Percentiles rank a stretch among this genome's conserved stretches.
phyloP scores from a whole-genome alignment of 2,888 invertebrate genomes.

The Pteria penguin region DNA sequence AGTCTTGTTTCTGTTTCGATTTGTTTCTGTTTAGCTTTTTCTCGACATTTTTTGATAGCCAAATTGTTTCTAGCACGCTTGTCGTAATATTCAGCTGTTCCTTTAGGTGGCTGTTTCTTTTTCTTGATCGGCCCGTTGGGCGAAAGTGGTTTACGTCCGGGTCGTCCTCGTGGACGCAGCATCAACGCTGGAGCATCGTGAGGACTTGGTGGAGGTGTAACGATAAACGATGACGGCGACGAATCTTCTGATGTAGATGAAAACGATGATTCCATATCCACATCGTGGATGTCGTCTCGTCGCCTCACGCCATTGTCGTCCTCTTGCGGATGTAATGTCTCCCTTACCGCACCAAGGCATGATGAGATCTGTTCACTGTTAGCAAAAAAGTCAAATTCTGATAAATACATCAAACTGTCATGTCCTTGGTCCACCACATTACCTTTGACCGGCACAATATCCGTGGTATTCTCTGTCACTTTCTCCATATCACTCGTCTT shows the following conservation, averaged over 20 bases:
- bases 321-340: not conserved
- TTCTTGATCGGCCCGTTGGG: constrained; percentile 19
- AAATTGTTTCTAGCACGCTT: constrained; percentile 29
- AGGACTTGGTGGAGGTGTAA: constrained; percentile 20
- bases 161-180: constrained; percentile 23
- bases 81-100: constrained; percentile 24
- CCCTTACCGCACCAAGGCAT: constrained; percentile 12
- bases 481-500: constrained; percentile 14
- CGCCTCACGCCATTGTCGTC: not conserved
- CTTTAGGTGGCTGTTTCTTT: constrained; percentile 27
- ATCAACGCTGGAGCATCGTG: not conserved
- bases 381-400: constrained; percentile 13
- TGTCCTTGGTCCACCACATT: not conserved
- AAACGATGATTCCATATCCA: not conserved
- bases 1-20: constrained; percentile 11
- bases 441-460: not conserved
- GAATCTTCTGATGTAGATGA: not conserved
- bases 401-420: not conserved
- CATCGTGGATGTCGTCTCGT: not conserved
- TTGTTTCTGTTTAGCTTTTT: constrained; percentile 25
- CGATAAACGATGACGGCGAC: not conserved
- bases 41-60: constrained; percentile 22
- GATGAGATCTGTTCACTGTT: constrained; percentile 4
- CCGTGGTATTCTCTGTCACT: not conserved
- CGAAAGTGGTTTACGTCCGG: constrained; percentile 17